Base-by-base conservation (phyloP, 92 coral and sea anemone species). In the Scolanthus callimorphus region DNA sequence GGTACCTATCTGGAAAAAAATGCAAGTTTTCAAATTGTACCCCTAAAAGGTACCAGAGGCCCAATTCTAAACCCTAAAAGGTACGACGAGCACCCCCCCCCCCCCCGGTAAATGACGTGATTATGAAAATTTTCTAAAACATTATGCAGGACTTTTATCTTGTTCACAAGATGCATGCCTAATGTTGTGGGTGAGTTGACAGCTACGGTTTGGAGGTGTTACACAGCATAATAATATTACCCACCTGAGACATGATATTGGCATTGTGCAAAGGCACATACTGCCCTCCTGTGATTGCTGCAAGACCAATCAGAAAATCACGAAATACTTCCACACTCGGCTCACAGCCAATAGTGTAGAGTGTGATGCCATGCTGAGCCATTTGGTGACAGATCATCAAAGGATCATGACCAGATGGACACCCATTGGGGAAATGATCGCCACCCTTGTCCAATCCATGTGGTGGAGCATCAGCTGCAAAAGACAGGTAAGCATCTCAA, bases 271-370 rank as follows among this genome's bases (percentile, higher is more conserved):
- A 86, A 4, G 96, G 85, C 13, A 92, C 84, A 77, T 92, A 92
- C 53, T 92, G 98, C 3, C 98, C 98, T 13, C 98, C 98, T 17
- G 98, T 92, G 11, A 80, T 88, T 44, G 62, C 81, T 4, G 87
- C 87, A 51, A 92, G 58, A 1, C 85, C 98, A 67, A 82, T 70
- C 20, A 77, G 80, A 63, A 88, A 88, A 55, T 84, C 98, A 62
- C 74, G 76, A 70, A 84, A 84, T 3, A 31, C 15, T 22, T 59
- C 25, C 19, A 92, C 77, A 45, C 60, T 50, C 0, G 98, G 96
- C 47, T 92, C 96, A 74, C 98, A 92, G 15, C 98, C 98, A 49
- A 88, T 90, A 62, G 81, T 86, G 77, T 92, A 92, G 60, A 92
- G 65, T 10, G 81, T 80, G 20, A 92, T 84, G 30, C 98, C 98